Conservation (phyloP, 2,888 invertebrate genomes). For the Callyntrura sp. region DNA sequence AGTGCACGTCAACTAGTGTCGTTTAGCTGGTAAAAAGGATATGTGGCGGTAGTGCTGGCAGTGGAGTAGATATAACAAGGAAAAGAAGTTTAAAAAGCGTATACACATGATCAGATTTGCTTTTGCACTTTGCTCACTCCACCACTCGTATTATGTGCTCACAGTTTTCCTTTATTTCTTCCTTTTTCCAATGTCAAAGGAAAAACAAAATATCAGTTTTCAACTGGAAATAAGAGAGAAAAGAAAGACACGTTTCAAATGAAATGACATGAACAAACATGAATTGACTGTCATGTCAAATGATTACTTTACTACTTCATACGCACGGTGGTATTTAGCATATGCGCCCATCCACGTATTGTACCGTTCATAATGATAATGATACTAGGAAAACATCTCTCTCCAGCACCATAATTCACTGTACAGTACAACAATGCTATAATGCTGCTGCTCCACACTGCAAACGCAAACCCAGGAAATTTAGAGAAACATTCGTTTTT, state of each 20-base stretch:
- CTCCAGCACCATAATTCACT: neutral
- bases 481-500: neutral
- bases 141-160: too few species aligned
- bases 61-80: neutral
- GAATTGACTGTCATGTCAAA: constrained; percentile 83
- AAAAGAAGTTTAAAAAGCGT: constrained; percentile 27
- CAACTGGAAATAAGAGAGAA: constrained; percentile 68
- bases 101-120: constrained; percentile 56
- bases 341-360: constrained; percentile 31
- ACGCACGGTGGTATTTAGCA: constrained; percentile 4
- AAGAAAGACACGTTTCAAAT: constrained; percentile 80
- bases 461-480: neutral
- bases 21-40: constrained; percentile 45
- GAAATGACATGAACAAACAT: constrained; percentile 84
- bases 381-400: neutral
- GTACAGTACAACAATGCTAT: neutral
- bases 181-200: constrained; percentile 77
- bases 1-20: constrained; percentile 55
- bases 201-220: constrained; percentile 84
- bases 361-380: neutral
- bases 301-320: constrained; percentile 76
- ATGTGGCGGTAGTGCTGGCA: neutral
- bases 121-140: constrained; percentile 71
- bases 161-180: constrained; percentile 50
- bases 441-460: neutral